These are phyloP conservation scores for Apostichopus californicus DNA, from an alignment of 35 echinoderm and acorn worm species.

Conservation along the genomic window DNA sequence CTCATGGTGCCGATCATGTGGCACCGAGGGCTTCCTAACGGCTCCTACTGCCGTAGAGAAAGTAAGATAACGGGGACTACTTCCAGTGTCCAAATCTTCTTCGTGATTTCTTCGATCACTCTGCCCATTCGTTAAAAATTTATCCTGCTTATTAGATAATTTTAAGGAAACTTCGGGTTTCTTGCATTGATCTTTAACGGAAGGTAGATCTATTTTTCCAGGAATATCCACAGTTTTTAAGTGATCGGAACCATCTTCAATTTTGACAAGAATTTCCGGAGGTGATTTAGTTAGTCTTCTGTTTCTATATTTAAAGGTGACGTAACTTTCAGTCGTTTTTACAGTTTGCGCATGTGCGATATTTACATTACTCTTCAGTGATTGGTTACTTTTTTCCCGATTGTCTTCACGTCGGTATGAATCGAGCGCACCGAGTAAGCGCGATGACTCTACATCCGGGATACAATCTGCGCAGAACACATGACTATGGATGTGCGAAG, in stretches of 20 bases:
- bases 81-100: background rate
- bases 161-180: background rate
- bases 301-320: background rate
- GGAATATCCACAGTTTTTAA: background rate
- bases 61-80: background rate
- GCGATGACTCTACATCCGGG: background rate
- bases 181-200: background rate
- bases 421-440: background rate
- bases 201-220: background rate
- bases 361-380: background rate
- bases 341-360: background rate
- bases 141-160: background rate
- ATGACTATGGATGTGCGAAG: background rate
- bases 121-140: background rate
- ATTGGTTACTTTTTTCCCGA: background rate
- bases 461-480: constrained; percentile 1
- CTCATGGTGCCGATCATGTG: background rate
- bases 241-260: background rate
- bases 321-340: background rate
- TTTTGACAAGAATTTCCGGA: constrained; percentile 23
- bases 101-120: background rate
- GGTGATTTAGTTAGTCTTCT: background rate
- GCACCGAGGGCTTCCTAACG: background rate
- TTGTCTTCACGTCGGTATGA: background rate
- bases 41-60: background rate